A percentile compares a stretch with the other conserved stretches of the same genome.
These are phyloP conservation scores for Epiperipatus broadwayi DNA, from an alignment of 2,888 invertebrate genomes.

Conservation along the genomic window DNA sequence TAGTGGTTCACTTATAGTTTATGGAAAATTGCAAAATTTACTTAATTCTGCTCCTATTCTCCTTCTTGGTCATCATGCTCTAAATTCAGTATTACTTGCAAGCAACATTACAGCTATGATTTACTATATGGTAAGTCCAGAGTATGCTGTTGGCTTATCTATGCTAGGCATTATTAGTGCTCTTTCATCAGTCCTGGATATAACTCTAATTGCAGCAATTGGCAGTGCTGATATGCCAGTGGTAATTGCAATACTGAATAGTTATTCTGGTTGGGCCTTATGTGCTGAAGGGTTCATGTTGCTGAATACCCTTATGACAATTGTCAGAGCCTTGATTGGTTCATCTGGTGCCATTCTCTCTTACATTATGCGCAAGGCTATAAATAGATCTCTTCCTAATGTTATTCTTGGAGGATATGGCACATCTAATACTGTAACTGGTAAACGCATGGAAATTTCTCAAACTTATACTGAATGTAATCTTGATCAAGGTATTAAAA, in stretches of 20 bases:
- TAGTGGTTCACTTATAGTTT: conserved; percentile 67
- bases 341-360: conserved; percentile 78
- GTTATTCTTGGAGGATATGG: conserved; percentile 50
- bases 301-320: conserved; percentile 75
- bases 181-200: conserved; percentile 58
- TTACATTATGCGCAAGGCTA: conserved; percentile 80
- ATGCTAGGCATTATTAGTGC: conserved; percentile 54
- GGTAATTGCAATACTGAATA: conserved; percentile 74
- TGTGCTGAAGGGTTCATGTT: conserved; percentile 88
- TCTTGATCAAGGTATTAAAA: conserved; percentile 50
- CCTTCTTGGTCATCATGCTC: conserved; percentile 56
- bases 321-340: conserved; percentile 73
- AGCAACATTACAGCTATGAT: conserved; percentile 54
- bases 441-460: conserved; percentile 56
- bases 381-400: no score
- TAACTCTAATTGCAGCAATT: conserved; percentile 69
- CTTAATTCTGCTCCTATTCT: conserved; percentile 58
- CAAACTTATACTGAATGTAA: conserved; percentile 60
- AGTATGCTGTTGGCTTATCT: conserved; percentile 46
- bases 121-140: conserved; percentile 42
- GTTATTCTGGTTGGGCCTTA: conserved; percentile 78
- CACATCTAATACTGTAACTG: conserved; percentile 46
- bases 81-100: conserved; percentile 48
- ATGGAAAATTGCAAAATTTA: conserved; percentile 65
- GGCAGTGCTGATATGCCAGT: conserved; percentile 91